phyloP scores from a whole-genome alignment of 2,113 vertebrate species.

The Cercocebus atys region DNA sequence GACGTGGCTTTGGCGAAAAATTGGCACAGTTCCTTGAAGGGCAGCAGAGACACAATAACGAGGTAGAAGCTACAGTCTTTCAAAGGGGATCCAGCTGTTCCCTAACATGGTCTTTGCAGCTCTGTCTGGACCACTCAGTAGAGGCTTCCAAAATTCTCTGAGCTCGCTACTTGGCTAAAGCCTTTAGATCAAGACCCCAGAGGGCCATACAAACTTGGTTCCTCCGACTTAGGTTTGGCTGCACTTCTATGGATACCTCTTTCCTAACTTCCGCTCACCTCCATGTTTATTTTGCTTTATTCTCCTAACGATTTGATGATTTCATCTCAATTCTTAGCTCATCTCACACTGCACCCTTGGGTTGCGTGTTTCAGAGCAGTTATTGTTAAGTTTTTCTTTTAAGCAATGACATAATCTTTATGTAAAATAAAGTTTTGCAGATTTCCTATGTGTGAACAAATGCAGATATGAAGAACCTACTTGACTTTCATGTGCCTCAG shows the following conservation, averaged over 20 bases:
- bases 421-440: not conserved
- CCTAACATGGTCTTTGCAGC: not conserved
- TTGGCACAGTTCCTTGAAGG: not conserved
- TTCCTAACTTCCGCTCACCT: not conserved
- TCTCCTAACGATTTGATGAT: not conserved
- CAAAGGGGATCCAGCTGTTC: not conserved
- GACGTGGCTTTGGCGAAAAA: not conserved
- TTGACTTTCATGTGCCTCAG: not conserved
- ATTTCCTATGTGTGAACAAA: not conserved
- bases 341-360: not conserved
- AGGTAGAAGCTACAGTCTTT: not conserved
- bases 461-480: not conserved
- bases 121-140: not conserved
- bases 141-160: not conserved
- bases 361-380: not conserved
- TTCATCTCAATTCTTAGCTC: not conserved
- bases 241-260: not conserved
- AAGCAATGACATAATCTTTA: not conserved
- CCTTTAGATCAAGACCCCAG: not conserved
- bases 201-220: not conserved
- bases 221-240: not conserved
- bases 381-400: not conserved
- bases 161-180: not conserved
- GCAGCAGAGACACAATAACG: not conserved
- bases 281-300: not conserved